Evolutionary conservation across 35 echinoderm and acorn worm genomes (phyloP).

Genomic region (Lytechinus pictus): DNA sequence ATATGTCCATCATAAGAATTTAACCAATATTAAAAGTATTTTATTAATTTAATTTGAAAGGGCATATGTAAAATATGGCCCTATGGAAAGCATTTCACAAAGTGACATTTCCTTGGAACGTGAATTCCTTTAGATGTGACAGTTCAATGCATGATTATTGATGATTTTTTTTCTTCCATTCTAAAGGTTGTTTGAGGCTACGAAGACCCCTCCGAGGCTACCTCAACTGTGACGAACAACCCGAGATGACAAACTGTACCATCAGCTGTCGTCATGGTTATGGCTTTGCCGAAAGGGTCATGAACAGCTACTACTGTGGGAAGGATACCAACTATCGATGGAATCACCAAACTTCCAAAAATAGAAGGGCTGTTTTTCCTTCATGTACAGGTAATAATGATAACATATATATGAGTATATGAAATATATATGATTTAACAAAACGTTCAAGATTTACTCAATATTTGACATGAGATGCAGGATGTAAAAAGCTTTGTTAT

Average conservation of each 20-base stretch:
- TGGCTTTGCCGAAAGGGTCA: slow-evolving; percentile 24
- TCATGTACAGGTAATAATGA: slow-evolving; percentile 48
- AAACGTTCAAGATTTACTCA: no score
- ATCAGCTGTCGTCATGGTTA: slow-evolving; percentile 56
- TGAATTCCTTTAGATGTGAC: no score
- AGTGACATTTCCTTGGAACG: no score
- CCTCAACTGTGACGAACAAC: background rate
- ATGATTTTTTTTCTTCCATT: background rate
- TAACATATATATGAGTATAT: background rate
- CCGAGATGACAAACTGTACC: slow-evolving; percentile 41
- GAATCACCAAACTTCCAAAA: slow-evolving; percentile 49
- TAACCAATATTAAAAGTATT: no score
- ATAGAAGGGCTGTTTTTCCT: slow-evolving; percentile 27
- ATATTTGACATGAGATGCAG: no score
- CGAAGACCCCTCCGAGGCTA: slow-evolving; percentile 24
- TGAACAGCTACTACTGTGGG: slow-evolving; percentile 46
- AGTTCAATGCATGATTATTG: no score
- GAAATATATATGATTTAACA: no score
- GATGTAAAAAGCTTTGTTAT: no score
- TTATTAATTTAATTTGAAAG: no score
- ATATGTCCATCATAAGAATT: no score
- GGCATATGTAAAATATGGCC: no score
- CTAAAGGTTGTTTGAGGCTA: slow-evolving; percentile 14
- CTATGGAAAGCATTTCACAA: no score
- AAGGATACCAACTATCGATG: slow-evolving; percentile 52